These are phyloP conservation scores for Osedax frankpressi DNA, from an alignment of 2,888 invertebrate genomes.

Conservation along the genomic window DNA sequence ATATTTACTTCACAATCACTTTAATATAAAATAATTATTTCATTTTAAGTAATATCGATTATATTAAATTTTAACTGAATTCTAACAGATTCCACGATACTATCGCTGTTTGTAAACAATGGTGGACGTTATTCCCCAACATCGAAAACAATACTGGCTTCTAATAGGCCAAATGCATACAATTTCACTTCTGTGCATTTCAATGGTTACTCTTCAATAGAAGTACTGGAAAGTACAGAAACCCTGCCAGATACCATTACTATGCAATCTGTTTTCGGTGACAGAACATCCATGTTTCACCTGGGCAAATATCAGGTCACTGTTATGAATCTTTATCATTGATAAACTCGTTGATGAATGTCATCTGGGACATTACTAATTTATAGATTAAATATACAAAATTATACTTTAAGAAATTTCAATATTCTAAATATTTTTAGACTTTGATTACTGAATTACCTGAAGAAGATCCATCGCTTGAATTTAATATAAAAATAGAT, in stretches of 20 bases:
- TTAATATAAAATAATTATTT: no score
- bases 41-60: no score
- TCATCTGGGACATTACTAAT: no score
- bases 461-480: constrained; percentile 30
- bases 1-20: no score
- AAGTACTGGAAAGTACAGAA: neutral
- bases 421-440: no score
- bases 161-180: neutral
- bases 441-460: constrained; percentile 23
- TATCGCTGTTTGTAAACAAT: no score
- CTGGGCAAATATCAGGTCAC: neutral
- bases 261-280: neutral
- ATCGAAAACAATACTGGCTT: neutral
- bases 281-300: neutral
- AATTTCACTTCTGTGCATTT: neutral
- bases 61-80: no score
- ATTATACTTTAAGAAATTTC: no score
- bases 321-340: no score
- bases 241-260: neutral
- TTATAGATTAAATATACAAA: no score
- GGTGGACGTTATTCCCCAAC: neutral
- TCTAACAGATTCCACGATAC: no score
- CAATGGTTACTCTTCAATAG: neutral
- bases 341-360: no score
- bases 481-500: constrained; percentile 29